A percentile compares a stretch with the other conserved stretches of the same genome.
Evolutionary conservation across 2,797 vertebrate genomes (phyloP).

Genomic region (Trematomus bernacchii): DNA sequence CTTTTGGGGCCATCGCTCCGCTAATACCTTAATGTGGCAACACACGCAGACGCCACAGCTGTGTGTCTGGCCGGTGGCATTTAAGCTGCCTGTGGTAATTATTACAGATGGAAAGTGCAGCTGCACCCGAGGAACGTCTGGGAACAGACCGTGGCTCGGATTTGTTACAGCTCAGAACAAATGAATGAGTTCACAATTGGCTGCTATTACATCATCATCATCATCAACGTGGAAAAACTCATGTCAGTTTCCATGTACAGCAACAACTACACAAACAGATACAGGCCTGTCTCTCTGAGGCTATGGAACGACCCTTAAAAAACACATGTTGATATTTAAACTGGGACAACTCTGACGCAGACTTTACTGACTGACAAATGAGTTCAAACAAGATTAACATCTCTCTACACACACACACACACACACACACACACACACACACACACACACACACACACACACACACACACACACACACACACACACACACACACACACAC

Average conservation of each 20-base stretch:
- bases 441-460: slow-evolving; percentile 9
- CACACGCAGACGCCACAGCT: background rate
- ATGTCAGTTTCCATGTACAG: background rate
- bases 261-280: background rate
- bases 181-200: background rate
- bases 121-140: background rate
- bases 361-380: background rate
- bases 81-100: background rate
- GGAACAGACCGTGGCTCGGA: background rate
- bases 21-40: background rate
- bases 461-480: slow-evolving; percentile 6
- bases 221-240: background rate
- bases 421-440: slow-evolving; percentile 8
- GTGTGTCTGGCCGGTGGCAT: slow-evolving; percentile 2
- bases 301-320: background rate
- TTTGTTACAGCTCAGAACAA: background rate
- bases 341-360: background rate
- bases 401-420: slow-evolving; percentile 1
- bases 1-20: background rate
- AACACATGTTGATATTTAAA: slow-evolving; percentile 6
- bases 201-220: background rate
- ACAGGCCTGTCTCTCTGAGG: too few species aligned
- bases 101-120: background rate
- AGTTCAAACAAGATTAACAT: slow-evolving; percentile 4
- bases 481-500: slow-evolving; percentile 11